phyloP scores from a whole-genome alignment of 2,113 vertebrate species.

The Mirza zaza region DNA sequence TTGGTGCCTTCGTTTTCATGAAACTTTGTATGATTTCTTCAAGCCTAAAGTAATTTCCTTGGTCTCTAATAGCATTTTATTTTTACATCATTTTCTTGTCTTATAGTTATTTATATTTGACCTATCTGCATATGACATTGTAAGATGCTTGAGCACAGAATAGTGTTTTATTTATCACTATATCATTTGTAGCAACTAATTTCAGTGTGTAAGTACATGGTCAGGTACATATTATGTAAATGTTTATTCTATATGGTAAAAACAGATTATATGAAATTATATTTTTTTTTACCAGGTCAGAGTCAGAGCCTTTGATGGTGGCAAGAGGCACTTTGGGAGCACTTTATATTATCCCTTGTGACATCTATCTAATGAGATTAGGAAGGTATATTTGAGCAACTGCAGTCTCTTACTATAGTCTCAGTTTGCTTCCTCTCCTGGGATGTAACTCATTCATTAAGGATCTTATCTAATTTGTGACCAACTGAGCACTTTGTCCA shows the following conservation, averaged over 20 bases:
- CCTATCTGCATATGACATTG: not conserved
- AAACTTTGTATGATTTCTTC: not conserved
- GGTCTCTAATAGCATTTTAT: not conserved
- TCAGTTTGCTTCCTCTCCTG: not conserved
- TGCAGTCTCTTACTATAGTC: not conserved
- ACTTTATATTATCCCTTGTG: not conserved
- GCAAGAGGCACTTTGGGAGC: not conserved
- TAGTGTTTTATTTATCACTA: not conserved
- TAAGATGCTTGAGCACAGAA: not conserved
- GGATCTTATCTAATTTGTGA: not conserved
- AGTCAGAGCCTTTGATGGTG: not conserved
- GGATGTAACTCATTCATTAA: not conserved
- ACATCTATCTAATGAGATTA: not conserved
- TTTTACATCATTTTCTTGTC: not conserved
- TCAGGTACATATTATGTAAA: not conserved
- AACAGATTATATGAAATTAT: not conserved
- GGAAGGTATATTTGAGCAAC: not conserved
- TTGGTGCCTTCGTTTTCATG: not conserved
- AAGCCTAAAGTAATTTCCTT: not conserved
- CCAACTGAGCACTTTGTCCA: not conserved
- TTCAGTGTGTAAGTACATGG: not conserved
- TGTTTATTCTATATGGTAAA: not conserved
- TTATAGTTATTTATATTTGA: not conserved
- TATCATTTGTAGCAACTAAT: not conserved
- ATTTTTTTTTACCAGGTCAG: not conserved